phyloP scores from a whole-genome alignment of 2,888 invertebrate species.

The Dinocampus coccinellae region DNA sequence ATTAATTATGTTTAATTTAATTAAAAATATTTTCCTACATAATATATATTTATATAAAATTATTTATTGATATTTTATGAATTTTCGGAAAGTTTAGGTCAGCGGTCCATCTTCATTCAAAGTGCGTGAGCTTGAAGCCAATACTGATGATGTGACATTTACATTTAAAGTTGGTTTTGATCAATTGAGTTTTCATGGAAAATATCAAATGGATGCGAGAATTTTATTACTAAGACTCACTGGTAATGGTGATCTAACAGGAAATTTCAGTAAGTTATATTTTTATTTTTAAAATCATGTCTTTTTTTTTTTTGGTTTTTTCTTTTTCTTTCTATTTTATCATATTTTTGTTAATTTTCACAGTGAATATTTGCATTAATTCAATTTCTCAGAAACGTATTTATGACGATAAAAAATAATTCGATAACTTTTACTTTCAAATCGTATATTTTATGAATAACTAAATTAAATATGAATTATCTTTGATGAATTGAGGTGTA shows the following conservation, averaged over 20 bases:
- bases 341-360: background rate
- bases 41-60: background rate
- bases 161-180: slow-evolving; percentile 75
- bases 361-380: no score
- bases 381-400: no score
- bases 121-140: slow-evolving; percentile 66
- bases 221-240: slow-evolving; percentile 75
- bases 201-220: slow-evolving; percentile 79
- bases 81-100: slow-evolving; percentile 69
- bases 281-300: no score
- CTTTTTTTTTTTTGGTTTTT: background rate
- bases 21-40: background rate
- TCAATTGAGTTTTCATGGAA: slow-evolving; percentile 74
- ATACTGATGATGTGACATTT: slow-evolving; percentile 75
- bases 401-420: no score
- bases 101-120: slow-evolving; percentile 62
- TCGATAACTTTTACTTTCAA: background rate
- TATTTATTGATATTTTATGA: background rate
- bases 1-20: slow-evolving; percentile 8
- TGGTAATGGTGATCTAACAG: slow-evolving; percentile 77
- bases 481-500: no score
- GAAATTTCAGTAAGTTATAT: slow-evolving; percentile 76
- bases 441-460: no score
- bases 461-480: no score
- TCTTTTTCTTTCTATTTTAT: background rate